A percentile compares a stretch with the other conserved stretches of the same genome.
Evolutionary conservation across 2,113 vertebrate species (phyloP).

Genomic region (Zosterops borbonicus): DNA sequence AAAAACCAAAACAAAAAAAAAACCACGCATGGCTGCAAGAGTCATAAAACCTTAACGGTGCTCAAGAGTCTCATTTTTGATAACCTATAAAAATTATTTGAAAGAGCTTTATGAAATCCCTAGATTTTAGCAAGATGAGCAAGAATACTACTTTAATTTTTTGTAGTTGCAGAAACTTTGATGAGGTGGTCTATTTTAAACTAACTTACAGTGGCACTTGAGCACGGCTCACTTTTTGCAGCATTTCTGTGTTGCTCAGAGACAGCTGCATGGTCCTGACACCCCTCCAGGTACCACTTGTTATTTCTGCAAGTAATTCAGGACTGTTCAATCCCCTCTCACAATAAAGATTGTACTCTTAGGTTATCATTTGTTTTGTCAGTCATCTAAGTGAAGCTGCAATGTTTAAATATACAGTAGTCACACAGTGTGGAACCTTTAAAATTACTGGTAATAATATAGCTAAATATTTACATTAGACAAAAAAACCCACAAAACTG

Average conservation of each 20-base stretch:
- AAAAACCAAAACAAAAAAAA: no score
- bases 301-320: slow-evolving; percentile 17
- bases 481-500: neutral
- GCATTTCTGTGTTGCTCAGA: neutral
- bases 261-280: neutral
- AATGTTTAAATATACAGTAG: slow-evolving; percentile 32
- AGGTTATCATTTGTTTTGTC: slow-evolving; percentile 53
- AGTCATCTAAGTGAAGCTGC: slow-evolving; percentile 32
- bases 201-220: neutral
- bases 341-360: slow-evolving; percentile 36
- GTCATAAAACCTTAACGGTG: neutral
- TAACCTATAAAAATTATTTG: neutral
- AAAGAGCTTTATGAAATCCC: neutral
- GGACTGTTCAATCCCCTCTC: slow-evolving; percentile 2
- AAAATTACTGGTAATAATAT: slow-evolving; percentile 49
- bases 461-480: slow-evolving; percentile 71
- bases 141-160: neutral
- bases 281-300: slow-evolving; percentile 18
- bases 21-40: neutral
- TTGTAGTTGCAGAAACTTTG: neutral
- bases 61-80: neutral
- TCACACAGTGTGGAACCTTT: slow-evolving; percentile 1
- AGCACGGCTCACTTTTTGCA: neutral
- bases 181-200: neutral
- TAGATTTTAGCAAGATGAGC: neutral